Evolutionary conservation across 2,113 vertebrate genomes (phyloP).

Genomic region (Platichthys stellatus): DNA sequence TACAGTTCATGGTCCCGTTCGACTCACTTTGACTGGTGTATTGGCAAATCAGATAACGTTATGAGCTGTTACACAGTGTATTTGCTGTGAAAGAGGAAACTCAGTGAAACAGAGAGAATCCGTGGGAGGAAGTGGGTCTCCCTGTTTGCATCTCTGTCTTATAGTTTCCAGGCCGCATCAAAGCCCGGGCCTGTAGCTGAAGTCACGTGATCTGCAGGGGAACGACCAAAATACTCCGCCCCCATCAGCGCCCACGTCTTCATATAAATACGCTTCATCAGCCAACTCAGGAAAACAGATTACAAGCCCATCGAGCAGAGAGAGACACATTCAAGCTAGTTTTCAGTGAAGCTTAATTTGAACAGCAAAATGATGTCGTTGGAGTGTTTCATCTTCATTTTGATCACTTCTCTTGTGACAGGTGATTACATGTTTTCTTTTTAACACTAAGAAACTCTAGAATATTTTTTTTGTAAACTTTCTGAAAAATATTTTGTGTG

Average conservation of each 20-base stretch:
- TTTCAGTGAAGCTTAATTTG: background rate
- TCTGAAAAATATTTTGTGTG: background rate
- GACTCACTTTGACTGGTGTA: background rate
- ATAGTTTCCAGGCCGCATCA: slow-evolving; percentile 78
- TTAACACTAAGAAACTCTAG: background rate
- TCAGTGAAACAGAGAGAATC: slow-evolving; percentile 70
- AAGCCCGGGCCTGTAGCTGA: slow-evolving; percentile 31
- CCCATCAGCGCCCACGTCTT: slow-evolving; percentile 36
- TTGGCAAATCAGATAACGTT: background rate
- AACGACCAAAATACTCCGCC: slow-evolving; percentile 54
- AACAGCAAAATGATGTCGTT: slow-evolving; percentile 23
- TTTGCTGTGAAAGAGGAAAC: slow-evolving; percentile 24
- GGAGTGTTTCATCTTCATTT: slow-evolving; percentile 36
- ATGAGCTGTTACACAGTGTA: background rate
- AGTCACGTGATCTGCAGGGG: slow-evolving; percentile 74
- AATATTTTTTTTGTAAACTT: background rate
- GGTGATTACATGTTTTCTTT: slow-evolving; percentile 51
- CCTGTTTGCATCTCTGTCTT: slow-evolving; percentile 66
- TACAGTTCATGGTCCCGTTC: too few species aligned
- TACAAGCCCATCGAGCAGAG: background rate
- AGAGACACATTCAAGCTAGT: background rate
- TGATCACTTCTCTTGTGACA: slow-evolving; percentile 33
- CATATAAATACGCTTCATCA: slow-evolving; percentile 46
- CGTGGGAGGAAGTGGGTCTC: slow-evolving; percentile 75
- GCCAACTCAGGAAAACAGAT: slow-evolving; percentile 10